Percentiles rank a stretch among this genome's conserved stretches.
Evolutionary conservation across 2,888 invertebrate species (phyloP).

Genomic region (Papilio elwesi): DNA sequence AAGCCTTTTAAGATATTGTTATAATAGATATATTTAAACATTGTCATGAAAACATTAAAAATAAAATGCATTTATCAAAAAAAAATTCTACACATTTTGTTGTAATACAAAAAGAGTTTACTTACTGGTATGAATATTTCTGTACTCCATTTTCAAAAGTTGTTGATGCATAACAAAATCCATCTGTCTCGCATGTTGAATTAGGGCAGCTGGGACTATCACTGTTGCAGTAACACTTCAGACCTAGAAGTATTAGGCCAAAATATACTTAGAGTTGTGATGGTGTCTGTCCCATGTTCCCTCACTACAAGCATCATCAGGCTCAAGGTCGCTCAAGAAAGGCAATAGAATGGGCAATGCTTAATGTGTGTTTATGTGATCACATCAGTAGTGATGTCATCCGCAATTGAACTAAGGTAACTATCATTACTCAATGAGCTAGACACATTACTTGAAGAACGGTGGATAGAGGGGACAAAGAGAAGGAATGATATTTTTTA

Average conservation of each 20-base stretch:
- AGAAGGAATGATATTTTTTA: too few relatives aligned
- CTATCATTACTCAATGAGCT: too few relatives aligned
- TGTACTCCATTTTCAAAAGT: constrained; percentile 85
- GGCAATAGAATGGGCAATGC: too few relatives aligned
- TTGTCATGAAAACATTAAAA: constrained; percentile 39
- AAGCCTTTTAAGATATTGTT: neutral
- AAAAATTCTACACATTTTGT: too few relatives aligned
- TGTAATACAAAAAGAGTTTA: constrained; percentile 45
- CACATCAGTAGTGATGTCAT: too few relatives aligned
- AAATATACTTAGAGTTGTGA: neutral
- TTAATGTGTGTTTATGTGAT: too few relatives aligned
- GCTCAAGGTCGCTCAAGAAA: too few relatives aligned
- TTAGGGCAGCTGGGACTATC: constrained; percentile 90
- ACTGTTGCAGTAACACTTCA: constrained; percentile 94
- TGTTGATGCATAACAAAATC: constrained; percentile 93
- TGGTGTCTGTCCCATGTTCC: neutral
- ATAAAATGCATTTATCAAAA: constrained; percentile 14
- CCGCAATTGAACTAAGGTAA: too few relatives aligned
- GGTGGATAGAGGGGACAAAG: too few relatives aligned
- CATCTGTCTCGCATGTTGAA: constrained; percentile 94
- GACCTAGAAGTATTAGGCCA: constrained; percentile 73
- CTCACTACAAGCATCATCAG: too few relatives aligned
- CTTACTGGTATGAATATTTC: constrained; percentile 91
- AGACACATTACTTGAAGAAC: too few relatives aligned
- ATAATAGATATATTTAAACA: constrained; percentile 11